Evolutionary conservation across 2,113 vertebrate species (phyloP).

Genomic region (Drymodes brunneopygia): DNA sequence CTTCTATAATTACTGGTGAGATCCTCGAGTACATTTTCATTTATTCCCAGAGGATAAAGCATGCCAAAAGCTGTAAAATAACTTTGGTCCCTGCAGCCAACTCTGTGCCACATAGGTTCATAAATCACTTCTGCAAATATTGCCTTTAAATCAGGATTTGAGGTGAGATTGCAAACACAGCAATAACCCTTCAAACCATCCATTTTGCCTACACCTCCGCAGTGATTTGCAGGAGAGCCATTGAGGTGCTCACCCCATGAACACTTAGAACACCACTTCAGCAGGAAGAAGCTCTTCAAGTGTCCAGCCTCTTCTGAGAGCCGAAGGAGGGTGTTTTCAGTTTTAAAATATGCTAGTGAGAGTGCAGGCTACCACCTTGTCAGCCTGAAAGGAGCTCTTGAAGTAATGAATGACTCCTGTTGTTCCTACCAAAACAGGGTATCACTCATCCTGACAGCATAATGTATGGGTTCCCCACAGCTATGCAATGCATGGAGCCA

Average conservation of each 20-base stretch:
- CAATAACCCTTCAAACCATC: neutral
- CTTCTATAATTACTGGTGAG: neutral
- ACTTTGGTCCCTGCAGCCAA: neutral
- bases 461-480: neutral
- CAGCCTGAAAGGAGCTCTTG: neutral
- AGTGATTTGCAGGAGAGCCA: fast-evolving
- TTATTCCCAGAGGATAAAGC: neutral
- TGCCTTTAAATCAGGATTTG: neutral
- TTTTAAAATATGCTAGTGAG: neutral
- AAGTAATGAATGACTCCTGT: conserved; percentile 45
- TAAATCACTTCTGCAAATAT: neutral
- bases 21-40: neutral
- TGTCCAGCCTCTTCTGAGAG: neutral
- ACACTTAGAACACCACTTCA: neutral
- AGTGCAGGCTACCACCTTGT: neutral
- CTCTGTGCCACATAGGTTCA: neutral
- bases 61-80: neutral
- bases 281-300: neutral
- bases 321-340: neutral
- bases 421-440: conserved; percentile 37
- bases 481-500: neutral
- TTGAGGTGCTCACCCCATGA: fast-evolving
- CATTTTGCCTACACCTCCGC: neutral
- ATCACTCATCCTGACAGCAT: conserved; percentile 58
- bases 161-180: neutral